Evolutionary conservation across 2,797 vertebrate species (phyloP), one percentile per base, ranked within the genome.

Genomic region (Avahi laniger): DNA sequence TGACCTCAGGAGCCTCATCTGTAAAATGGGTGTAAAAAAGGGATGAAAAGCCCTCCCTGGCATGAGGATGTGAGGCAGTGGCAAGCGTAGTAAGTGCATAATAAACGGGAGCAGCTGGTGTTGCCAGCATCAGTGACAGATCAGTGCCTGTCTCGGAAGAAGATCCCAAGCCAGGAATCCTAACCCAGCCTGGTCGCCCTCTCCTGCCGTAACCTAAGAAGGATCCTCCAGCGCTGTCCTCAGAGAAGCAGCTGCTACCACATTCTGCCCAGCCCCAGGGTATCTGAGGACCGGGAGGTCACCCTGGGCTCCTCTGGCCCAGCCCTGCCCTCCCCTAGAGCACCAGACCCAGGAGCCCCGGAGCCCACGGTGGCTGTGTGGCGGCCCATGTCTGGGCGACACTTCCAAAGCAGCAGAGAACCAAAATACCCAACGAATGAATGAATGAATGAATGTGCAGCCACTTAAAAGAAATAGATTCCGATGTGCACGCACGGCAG

Each of bases 251-350:
- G 93, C 79, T 97, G 94, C 33, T 3, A 22, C 46, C 76, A 67
- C 8, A 8, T 63, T 24, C 63, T 59, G 89, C n/a, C 83, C 28
- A 28, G 80, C 8, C 24, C 70, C 1, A 0, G 48, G n/a, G 57
- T 90, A 84, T 86, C 24, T 92, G 73, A 93, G 89, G 93, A 91
- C 85, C 26, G 12, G 7, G 61, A 73, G 86, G 69, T 97, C 89
- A 93, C 63, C 24, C 22, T 30, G 24, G 43, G 52, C 24, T 89
- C 75, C 35, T 54, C 28, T 6, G 70, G 35, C 69, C 59, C 14
- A 12, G 22, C 41, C 82, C 22, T 11, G 3, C 15, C 59, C 50
- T 38, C 46, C 18, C 22, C 5, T 12, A 15, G 1, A 69, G 80
- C 41, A 43, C 46, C 10, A 61, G 59, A n/a, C 18, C 26, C 30